Conservation (phyloP, 2,888 invertebrate species). For the Scrobipalpa atriplicella region DNA sequence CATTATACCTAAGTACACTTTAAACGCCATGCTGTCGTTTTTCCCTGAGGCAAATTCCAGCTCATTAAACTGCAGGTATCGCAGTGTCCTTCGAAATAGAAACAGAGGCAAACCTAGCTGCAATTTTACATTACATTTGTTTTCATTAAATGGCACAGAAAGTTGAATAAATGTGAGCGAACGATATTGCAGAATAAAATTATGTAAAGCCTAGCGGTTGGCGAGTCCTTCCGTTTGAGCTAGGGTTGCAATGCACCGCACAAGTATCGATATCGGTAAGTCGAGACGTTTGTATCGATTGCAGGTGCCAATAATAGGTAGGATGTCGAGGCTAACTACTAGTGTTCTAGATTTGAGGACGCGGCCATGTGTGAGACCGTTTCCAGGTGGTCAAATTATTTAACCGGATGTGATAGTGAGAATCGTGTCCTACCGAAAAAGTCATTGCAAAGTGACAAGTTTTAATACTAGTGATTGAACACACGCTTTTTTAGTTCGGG, state of each 20-base stretch:
- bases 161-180: background rate
- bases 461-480: too few species aligned
- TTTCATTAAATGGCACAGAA: background rate
- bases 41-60: too few species aligned
- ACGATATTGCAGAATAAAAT: conserved; percentile 26
- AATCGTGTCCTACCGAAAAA: background rate
- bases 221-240: conserved; percentile 59
- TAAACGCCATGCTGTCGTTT: too few species aligned
- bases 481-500: too few species aligned
- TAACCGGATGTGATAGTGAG: background rate
- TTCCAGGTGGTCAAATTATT: conserved; percentile 17
- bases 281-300: conserved; percentile 37
- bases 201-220: conserved; percentile 29
- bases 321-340: conserved; percentile 47
- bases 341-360: conserved; percentile 28
- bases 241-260: conserved; percentile 60
- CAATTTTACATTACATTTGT: conserved; percentile 1
- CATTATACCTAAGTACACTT: too few species aligned
- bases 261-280: conserved; percentile 62
- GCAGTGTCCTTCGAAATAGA: too few species aligned
- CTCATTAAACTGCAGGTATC: too few species aligned
- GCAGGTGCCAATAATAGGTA: conserved; percentile 43
- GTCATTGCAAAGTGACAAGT: too few species aligned
- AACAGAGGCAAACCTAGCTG: background rate
- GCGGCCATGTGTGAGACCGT: conserved; percentile 22